Base-by-base conservation (phyloP, 2,113 vertebrate species). In the Channa argus region DNA sequence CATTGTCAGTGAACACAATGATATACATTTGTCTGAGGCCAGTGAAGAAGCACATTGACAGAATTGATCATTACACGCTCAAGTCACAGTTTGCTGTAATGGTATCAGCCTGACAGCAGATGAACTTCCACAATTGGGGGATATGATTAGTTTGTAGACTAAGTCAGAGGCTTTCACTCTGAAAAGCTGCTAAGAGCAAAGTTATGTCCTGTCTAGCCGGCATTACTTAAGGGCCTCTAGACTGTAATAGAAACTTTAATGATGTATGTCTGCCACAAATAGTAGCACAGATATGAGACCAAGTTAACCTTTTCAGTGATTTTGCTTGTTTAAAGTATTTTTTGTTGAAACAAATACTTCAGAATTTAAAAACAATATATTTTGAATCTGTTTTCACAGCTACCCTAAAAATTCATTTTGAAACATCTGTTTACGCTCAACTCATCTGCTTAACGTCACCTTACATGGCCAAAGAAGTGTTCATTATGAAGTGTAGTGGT, bases 131-230 rank as follows among this genome's bases (percentile, higher is more conserved):
- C 63, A 73, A 61, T 76, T 41, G 44, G 34, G 38, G 58, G 69
- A 80, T 76, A 68, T 71, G 39, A 85, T 79, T 70, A 65, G 59
- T 68, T 84, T 65, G 46, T 68, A 33, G 65, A 66, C 60, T 80
- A 55, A 60, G 71, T 71, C 37, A 68, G 62, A 88, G 8, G 58
- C 49, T 74, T 60, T 67, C 37, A 43, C 49, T 69, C 15, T 65
- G 6, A 55, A 71, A 84, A 71, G 75, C 58, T 45, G 55, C 49
- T 79, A 83, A 92, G 62, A 88, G 89, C 89, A 90, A 90, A 88
- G 86, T 87, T 82, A 54, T 88, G 87, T 87, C 51, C 65, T 69
- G 68, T 79, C 87, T 39, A 44, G 43, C 51, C 73, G 33, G 60
- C 58, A 76, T 70, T 62, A 85, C 66, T 59, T 59, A 52, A 69